Percentiles rank a stretch among this genome's conserved stretches.
Conservation (phyloP, 2,888 invertebrate species). For the Drosophila diplacantha region DNA sequence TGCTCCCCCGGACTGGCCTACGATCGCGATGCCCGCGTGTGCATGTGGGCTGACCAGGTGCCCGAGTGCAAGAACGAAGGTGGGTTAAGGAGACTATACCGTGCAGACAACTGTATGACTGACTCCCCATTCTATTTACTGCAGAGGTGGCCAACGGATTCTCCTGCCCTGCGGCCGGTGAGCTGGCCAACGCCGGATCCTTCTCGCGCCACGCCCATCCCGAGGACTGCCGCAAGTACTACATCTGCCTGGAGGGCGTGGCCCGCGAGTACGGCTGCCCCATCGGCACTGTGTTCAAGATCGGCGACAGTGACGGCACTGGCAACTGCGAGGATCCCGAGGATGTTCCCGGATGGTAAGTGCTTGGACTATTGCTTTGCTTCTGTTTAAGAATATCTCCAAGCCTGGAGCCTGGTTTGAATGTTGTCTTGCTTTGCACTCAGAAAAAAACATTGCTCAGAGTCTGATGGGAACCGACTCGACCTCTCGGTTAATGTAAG, state of each 20-base stretch:
- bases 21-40: conserved; percentile 94
- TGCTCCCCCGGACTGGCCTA: conserved; percentile 96
- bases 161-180: conserved; percentile 88
- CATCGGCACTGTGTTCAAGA: conserved; percentile 96
- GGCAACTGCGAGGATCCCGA: conserved; percentile 97
- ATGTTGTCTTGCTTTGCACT: conserved; percentile 49
- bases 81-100: conserved; percentile 74
- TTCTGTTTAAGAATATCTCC: not conserved
- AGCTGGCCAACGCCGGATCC: conserved; percentile 89
- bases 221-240: conserved; percentile 96
- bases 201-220: conserved; percentile 97
- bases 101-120: not conserved
- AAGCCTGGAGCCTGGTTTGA: conserved; percentile 47
- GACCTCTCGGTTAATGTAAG: not conserved
- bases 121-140: fast-evolving
- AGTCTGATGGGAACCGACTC: no score
- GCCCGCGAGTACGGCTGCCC: conserved; percentile 97
- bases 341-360: conserved; percentile 97
- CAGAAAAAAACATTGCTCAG: not conserved
- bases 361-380: conserved; percentile 46
- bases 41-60: conserved; percentile 98
- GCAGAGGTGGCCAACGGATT: conserved; percentile 95
- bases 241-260: conserved; percentile 93
- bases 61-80: conserved; percentile 94
- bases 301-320: conserved; percentile 92